Base-by-base conservation (phyloP, 2,888 invertebrate genomes). In the Idaea aversata region DNA sequence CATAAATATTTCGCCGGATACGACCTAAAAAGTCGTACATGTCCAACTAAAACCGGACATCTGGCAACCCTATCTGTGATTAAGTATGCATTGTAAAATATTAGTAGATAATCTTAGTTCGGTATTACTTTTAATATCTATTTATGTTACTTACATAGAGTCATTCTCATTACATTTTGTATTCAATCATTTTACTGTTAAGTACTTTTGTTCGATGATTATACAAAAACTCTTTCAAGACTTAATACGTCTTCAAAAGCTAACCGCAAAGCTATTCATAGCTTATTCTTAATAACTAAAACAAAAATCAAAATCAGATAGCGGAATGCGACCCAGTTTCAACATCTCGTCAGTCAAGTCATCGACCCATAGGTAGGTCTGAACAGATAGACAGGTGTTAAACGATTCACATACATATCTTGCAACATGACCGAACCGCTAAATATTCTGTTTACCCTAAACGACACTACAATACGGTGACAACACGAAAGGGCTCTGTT, bases 401-500 rank as follows among this genome's bases (percentile, higher is more conserved):
- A 72, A 72, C 71, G 68, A 67, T 68, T 72, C 69, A 72, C 73
- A 68, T 68, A 66, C 63, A 68, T 63, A 68, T 63, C 64, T 62
- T 74, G 76, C 81, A 76, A 80, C 81, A 79, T 82, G 79, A 81
- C 72, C 66, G 73, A 77, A 77, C 72, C 72, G 72, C 76, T 73
- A 78, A 76, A 73, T 76, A 78, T 76, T 71, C 73, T 83, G 77
- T 86, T 84, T 79, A 82, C 83, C 72, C 63, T 74, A 74, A 71
- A 74, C 77, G 80, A 81, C 81, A 76, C 74, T 73, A 69, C 71
- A 71, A 78, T 82, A 82, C 83, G 67, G 79, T 80, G 74, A 77
- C 72, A 72, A 70, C 70, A 73, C 70, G 79, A 80, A 82, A 83
- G 81, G 78, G 76, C 75, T 73, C 82, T 85, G 84, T 85, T 83